phyloP scores from a whole-genome alignment of 2,113 vertebrate species.

The Erythrocercus mccallii region DNA sequence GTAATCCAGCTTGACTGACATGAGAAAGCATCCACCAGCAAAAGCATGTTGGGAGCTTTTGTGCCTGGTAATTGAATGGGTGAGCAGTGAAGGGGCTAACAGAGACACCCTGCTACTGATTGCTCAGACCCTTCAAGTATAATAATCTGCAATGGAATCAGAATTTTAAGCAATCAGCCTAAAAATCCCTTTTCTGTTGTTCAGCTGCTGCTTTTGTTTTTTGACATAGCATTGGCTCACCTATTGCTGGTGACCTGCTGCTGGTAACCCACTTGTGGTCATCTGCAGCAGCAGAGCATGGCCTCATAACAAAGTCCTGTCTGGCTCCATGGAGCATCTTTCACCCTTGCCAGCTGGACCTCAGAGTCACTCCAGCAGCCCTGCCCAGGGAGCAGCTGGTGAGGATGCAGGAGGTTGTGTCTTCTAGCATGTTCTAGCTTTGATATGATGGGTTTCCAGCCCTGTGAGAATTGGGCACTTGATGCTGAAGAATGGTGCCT shows the following conservation, averaged over 20 bases:
- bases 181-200: background rate
- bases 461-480: background rate
- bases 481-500: background rate
- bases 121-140: background rate
- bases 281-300: background rate
- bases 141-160: background rate
- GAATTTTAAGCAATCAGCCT: background rate
- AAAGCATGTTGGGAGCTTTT: background rate
- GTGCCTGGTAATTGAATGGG: background rate
- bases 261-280: background rate
- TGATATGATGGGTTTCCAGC: background rate
- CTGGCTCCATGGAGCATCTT: background rate
- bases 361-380: fast-evolving
- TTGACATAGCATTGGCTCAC: background rate
- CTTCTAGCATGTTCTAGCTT: background rate
- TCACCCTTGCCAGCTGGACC: background rate
- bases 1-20: background rate
- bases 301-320: fast-evolving
- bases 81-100: background rate
- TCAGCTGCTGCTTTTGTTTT: background rate
- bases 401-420: background rate
- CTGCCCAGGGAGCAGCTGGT: background rate
- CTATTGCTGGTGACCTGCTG: background rate
- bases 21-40: background rate
- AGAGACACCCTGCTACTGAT: background rate